phyloP scores from a whole-genome alignment of 2,888 invertebrate species.

The Endomychus coccineus region DNA sequence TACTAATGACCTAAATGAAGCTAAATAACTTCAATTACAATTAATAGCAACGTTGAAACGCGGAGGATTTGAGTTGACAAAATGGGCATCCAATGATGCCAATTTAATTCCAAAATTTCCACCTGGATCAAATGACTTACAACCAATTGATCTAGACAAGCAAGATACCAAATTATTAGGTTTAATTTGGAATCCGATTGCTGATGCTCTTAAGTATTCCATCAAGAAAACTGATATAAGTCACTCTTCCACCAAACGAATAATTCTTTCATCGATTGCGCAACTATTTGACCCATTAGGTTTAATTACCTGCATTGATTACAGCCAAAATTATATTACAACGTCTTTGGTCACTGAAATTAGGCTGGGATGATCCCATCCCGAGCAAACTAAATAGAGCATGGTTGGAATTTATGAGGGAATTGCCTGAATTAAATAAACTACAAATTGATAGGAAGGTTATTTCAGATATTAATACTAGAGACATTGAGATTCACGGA shows the following conservation, averaged over 20 bases:
- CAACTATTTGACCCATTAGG: conserved; percentile 15
- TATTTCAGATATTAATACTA: conserved; percentile 12
- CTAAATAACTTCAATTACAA: conserved; percentile 4
- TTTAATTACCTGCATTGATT: conserved; percentile 7
- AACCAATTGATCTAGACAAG: not conserved
- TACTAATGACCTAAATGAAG: conserved; percentile 17
- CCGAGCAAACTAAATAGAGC: not conserved
- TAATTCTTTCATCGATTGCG: conserved; percentile 7
- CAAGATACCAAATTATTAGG: conserved; percentile 14
- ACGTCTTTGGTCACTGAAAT: conserved; percentile 2
- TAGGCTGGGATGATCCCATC: conserved; percentile 5
- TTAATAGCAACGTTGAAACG: conserved; percentile 5
- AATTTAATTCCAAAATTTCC: conserved; percentile 2
- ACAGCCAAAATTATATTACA: conserved; percentile 8
- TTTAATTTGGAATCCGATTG: conserved; percentile 11
- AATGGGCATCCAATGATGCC: conserved; percentile 9
- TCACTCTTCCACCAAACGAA: too few relatives aligned
- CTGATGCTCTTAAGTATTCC: conserved; percentile 11
- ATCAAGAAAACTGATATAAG: not conserved
- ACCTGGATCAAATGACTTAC: not conserved
- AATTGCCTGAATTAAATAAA: not conserved
- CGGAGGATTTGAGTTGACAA: conserved; percentile 9
- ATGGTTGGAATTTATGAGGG: not conserved
- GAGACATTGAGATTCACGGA: conserved; percentile 17
- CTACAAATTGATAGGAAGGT: conserved; percentile 18